Percentiles rank a stretch among this genome's conserved stretches.
phyloP scores from a whole-genome alignment of 2,113 vertebrate species.

The Ibidorhyncha struthersii region DNA sequence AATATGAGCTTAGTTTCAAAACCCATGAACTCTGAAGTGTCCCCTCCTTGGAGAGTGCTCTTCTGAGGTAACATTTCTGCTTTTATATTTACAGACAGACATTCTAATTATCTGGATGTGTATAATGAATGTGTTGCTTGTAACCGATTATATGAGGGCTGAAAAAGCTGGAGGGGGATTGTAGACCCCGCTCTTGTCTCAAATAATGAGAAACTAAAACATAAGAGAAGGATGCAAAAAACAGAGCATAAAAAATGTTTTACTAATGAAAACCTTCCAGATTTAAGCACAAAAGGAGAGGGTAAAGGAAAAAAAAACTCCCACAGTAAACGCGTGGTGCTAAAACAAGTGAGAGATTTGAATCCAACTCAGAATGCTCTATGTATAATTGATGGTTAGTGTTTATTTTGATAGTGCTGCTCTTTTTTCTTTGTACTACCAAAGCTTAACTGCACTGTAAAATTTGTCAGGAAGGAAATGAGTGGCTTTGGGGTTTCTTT shows the following conservation, averaged over 20 bases:
- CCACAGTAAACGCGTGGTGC: constrained; percentile 46
- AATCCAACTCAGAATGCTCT: background rate
- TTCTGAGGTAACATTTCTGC: constrained; percentile 54
- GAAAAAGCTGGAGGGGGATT: constrained; percentile 62
- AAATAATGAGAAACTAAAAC: constrained; percentile 54
- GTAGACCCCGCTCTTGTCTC: constrained; percentile 46
- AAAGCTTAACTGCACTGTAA: background rate
- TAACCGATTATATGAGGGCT: constrained; percentile 61
- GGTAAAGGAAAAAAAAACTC: background rate
- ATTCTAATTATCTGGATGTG: constrained; percentile 68
- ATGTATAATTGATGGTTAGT: constrained; percentile 58
- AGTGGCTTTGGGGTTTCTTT: background rate
- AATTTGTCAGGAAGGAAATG: background rate
- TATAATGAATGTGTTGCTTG: constrained; percentile 70
- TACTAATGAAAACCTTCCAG: constrained; percentile 62
- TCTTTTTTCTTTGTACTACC: background rate
- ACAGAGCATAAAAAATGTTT: constrained; percentile 66
- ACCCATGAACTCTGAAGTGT: constrained; percentile 4
- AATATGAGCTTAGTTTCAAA: constrained; percentile 47
- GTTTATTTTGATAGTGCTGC: constrained; percentile 35
- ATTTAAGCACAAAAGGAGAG: constrained; percentile 38
- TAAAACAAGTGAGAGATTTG: constrained; percentile 22
- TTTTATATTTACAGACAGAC: constrained; percentile 68
- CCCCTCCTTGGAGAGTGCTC: background rate
- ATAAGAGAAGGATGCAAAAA: constrained; percentile 65